Evolutionary conservation across 2,888 invertebrate species (phyloP), one percentile per base, ranked within the genome.

Genomic region (Ornithoptera alexandrae): DNA sequence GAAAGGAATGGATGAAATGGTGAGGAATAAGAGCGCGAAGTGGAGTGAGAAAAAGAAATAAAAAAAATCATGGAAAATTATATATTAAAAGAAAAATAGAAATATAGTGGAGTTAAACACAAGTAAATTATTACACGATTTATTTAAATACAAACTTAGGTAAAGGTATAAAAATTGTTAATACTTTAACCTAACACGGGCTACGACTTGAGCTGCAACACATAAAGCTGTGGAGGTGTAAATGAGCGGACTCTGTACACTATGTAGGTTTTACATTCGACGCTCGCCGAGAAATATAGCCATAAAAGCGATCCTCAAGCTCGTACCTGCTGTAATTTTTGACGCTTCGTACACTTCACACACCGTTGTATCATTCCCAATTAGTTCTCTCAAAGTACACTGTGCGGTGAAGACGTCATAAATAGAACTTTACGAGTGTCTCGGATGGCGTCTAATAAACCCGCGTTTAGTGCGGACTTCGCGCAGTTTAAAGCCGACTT

Each of bases 371-470:
- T 80, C 74, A 78, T 80, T 77, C 79, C 83, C 86, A 87, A 88
- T 88, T 88, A 88, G 85, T 81, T 75, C 30, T 79, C 63, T 72
- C 78, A 78, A 79, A 78, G 78, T 78, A 78, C 78, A 82, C 79
- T 78, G 78, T 77, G 79, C 75, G 74, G 77, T 75, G 78, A 75
- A 80, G 80, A 79, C 75, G 77, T 80, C 84, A 83, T 86, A 85
- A 86, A 86, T 82, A 74, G 79, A 74, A 74, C 76, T 79, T 86
- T 88, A 88, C 81, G 85, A 82, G 78, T 76, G 75, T 78, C 77
- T 77, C 79, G 78, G 81, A 81, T 83, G 79, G 81, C 80, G 75
- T 79, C 82, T 80, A 84, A 86, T 87, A 87, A 87, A 85, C 77
- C 78, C 65, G 75, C 76, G 79, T 82, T 83, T 84, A 85, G 81